Percentiles rank a stretch among this genome's conserved stretches.
Conservation (phyloP, 2,113 vertebrate species). For the Channa argus region DNA sequence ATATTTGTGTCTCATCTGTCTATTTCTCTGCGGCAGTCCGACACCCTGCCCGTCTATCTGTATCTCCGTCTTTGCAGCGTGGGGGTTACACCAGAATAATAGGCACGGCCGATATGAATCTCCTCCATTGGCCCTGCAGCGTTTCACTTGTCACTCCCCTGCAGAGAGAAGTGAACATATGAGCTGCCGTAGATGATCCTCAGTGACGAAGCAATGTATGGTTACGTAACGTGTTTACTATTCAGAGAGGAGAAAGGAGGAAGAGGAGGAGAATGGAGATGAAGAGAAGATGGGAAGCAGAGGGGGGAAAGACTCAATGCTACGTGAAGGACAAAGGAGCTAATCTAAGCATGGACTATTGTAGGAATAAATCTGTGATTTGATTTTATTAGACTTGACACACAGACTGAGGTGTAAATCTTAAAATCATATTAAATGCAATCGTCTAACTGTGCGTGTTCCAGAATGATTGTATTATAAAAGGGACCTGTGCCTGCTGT, state of each 20-base stretch:
- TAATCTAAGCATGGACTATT: constrained; percentile 9
- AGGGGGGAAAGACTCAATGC: constrained; percentile 24
- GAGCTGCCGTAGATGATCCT: constrained; percentile 57
- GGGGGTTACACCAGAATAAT: constrained; percentile 36
- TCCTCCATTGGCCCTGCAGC: constrained; percentile 44
- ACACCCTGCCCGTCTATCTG: constrained; percentile 10
- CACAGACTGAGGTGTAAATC: constrained; percentile 1
- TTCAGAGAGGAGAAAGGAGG: constrained; percentile 47
- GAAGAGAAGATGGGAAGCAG: constrained; percentile 13
- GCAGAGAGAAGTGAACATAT: constrained; percentile 60
- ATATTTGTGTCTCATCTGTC: constrained; percentile 35
- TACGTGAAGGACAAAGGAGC: neutral
- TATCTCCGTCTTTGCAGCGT: constrained; percentile 21
- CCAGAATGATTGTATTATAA: neutral
- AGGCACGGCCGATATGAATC: constrained; percentile 41
- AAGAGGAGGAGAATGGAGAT: neutral
- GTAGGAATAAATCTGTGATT: neutral
- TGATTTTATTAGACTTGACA: neutral
- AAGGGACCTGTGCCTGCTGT: too few relatives aligned
- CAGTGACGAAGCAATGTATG: constrained; percentile 33
- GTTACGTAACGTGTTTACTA: constrained; percentile 65
- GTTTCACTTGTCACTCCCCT: constrained; percentile 60
- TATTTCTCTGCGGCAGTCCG: constrained; percentile 15
- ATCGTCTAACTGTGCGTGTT: neutral
- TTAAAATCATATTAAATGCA: neutral